phyloP scores from a whole-genome alignment of 2,888 invertebrate genomes.

The Fissipunctia ypsillon region DNA sequence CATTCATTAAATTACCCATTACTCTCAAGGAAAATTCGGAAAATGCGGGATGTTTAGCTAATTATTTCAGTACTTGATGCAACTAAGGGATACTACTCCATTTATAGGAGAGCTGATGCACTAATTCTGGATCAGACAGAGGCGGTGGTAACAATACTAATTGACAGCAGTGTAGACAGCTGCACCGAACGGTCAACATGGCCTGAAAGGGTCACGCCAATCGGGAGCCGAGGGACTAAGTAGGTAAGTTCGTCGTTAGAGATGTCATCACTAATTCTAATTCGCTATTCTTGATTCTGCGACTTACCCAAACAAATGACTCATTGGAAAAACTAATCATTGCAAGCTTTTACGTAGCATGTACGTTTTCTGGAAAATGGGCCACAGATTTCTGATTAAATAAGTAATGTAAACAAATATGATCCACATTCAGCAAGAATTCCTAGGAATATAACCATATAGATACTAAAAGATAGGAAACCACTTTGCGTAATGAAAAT shows the following conservation, averaged over 20 bases:
- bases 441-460: slow-evolving; percentile 43
- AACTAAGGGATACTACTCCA: neutral
- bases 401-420: slow-evolving; percentile 2
- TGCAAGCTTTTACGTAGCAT: neutral
- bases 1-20: neutral
- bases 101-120: slow-evolving; percentile 3
- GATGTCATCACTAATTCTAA: too few species aligned
- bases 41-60: neutral
- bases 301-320: neutral
- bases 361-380: neutral
- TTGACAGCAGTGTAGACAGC: slow-evolving; percentile 40
- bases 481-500: slow-evolving; percentile 67
- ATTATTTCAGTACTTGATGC: neutral
- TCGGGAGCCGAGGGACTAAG: neutral
- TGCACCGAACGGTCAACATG: neutral
- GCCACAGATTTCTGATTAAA: neutral
- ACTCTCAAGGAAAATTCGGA: neutral
- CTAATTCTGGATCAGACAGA: neutral
- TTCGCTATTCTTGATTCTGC: neutral
- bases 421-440: slow-evolving; percentile 17
- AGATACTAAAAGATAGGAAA: slow-evolving; percentile 49
- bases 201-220: neutral
- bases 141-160: slow-evolving; percentile 20
- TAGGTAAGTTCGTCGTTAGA: neutral
- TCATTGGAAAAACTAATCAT: neutral